Evolutionary conservation across 2,888 invertebrate genomes (phyloP), one percentile per base, ranked within the genome.

Genomic region (Schrankia costaestrigalis): DNA sequence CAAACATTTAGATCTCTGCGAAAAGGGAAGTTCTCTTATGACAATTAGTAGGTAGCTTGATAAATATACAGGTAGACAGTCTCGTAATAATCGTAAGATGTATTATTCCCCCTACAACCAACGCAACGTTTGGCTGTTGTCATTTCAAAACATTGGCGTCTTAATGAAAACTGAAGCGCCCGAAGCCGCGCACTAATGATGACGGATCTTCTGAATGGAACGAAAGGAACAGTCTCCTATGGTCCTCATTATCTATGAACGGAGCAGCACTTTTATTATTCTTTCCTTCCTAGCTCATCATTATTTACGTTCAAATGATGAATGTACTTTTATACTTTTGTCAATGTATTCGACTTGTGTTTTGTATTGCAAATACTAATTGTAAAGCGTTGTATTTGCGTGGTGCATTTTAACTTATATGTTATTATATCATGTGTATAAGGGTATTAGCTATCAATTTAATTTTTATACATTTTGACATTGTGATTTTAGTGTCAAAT

Each of bases 141-240:
- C 68, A 67, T 76, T 72, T 66, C 14, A 69, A 73, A 78, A 76
- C 75, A 76, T 78, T 70, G 78, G 67, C 56, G 72, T 81, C 75
- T 75, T 78, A 84, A 82, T 84, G 84, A 83, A 82, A 81, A 74
- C 76, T 60, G 66, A n/a, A 55, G 52, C 65, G 78, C 82, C 78
- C 57, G 68, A 56, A 81, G 81, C 76, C 57, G 54, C 64, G 57
- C 75, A 56, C 78, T 85, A 84, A 85, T 84, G 84, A 86, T 78
- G 80, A 80, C 79, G 74, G 76, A 79, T 80, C 73, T 69, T 47
- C 65, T 77, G 77, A 82, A 81, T 80, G 77, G 77, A 75, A 66
- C 69, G 77, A 82, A 81, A 80, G 77, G 77, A 75, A 66, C 69
- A 63, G 61, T 64, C 69, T 71, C 60, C 66, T 63, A 63, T 71